phyloP scores from a whole-genome alignment of 2,797 vertebrate genomes.

The Natrix natrix region DNA sequence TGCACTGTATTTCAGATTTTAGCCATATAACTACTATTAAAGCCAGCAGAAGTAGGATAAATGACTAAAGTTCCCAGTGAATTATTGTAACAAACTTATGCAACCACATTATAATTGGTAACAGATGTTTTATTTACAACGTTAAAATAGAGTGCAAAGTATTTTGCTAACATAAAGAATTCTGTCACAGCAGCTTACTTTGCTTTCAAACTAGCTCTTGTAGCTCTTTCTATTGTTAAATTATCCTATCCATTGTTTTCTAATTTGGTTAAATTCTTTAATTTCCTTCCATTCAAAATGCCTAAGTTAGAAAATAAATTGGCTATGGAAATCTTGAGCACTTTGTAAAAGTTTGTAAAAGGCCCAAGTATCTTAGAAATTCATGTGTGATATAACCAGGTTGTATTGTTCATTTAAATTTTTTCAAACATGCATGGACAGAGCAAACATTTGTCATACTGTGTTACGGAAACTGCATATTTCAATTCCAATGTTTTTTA shows the following conservation, averaged over 20 bases:
- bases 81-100: slow-evolving; percentile 23
- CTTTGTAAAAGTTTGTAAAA: not conserved
- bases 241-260: not conserved
- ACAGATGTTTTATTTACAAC: slow-evolving; percentile 16
- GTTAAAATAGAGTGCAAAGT: slow-evolving; percentile 23
- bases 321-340: not conserved
- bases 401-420: not conserved
- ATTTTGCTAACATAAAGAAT: not conserved
- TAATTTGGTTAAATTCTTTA: not conserved
- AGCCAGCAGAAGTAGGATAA: slow-evolving; percentile 1
- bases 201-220: not conserved
- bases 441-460: not conserved
- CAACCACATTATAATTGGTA: not conserved
- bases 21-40: not conserved
- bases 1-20: not conserved
- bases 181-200: not conserved
- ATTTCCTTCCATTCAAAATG: not conserved
- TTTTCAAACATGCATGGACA: not conserved
- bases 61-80: not conserved
- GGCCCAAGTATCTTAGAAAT: not conserved
- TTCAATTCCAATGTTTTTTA: not conserved
- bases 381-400: not conserved
- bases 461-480: not conserved
- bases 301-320: not conserved
- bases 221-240: not conserved